phyloP scores from a whole-genome alignment of 2,113 vertebrate genomes.

The Eidolon helvum region DNA sequence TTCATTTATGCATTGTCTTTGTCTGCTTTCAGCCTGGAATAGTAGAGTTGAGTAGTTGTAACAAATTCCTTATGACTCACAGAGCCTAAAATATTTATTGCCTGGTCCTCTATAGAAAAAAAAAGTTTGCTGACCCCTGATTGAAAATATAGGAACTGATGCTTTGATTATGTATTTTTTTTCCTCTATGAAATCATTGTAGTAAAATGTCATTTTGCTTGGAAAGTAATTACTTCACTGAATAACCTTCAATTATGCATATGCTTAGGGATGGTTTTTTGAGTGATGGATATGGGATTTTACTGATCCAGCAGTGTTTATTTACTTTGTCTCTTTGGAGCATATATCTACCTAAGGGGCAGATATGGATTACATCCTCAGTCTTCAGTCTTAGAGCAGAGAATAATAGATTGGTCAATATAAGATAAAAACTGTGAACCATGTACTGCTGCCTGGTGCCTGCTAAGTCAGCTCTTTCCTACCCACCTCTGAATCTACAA shows the following conservation, averaged over 20 bases:
- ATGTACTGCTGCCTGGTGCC: neutral
- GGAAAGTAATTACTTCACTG: neutral
- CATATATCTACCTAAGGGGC: neutral
- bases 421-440: neutral
- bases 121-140: neutral
- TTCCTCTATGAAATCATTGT: neutral
- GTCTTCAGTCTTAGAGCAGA: neutral
- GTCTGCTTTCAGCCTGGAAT: neutral
- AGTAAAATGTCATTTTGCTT: neutral
- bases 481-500: neutral
- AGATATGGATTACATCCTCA: neutral
- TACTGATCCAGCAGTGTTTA: neutral
- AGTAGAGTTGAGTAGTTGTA: neutral
- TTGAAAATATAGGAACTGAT: neutral
- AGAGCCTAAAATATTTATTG: neutral
- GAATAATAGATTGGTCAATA: neutral
- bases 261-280: neutral
- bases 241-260: neutral
- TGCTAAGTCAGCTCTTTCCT: neutral
- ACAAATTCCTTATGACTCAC: neutral
- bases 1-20: neutral
- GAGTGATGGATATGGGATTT: neutral
- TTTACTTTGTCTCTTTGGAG: neutral
- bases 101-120: neutral
- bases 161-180: neutral